These are phyloP conservation scores for Exephanes ischioxanthus DNA, from an alignment of 2,888 invertebrate genomes.

Conservation along the genomic window DNA sequence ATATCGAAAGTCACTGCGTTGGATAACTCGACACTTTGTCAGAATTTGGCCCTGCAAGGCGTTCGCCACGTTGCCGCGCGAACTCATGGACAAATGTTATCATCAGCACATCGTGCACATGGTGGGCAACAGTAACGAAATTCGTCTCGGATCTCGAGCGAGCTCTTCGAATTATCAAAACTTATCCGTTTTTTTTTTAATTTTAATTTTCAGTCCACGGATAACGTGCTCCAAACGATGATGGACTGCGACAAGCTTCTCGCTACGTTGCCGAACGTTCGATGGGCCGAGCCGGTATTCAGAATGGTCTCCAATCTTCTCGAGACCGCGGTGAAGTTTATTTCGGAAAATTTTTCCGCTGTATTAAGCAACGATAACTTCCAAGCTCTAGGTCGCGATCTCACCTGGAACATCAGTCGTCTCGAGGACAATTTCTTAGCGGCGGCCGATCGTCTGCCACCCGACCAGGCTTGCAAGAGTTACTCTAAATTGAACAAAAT, in stretches of 20 bases:
- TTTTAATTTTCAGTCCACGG: constrained; percentile 87
- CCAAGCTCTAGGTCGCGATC: constrained; percentile 89
- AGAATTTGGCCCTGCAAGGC: constrained; percentile 96
- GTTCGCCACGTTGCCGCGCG: constrained; percentile 94
- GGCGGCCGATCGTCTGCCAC: constrained; percentile 92
- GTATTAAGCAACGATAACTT: constrained; percentile 90
- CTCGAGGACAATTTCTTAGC: constrained; percentile 92
- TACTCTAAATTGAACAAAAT: constrained; percentile 86
- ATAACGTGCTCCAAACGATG: constrained; percentile 93
- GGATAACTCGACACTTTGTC: constrained; percentile 95
- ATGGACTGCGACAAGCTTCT: constrained; percentile 93
- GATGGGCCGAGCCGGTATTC: constrained; percentile 94
- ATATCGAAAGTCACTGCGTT: constrained; percentile 93
- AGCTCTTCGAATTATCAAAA: not conserved
- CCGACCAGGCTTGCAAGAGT: constrained; percentile 93
- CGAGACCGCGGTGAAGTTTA: constrained; percentile 92
- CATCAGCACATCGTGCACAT: constrained; percentile 93
- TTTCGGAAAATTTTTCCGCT: constrained; percentile 92
- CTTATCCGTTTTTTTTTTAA: not conserved
- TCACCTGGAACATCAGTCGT: constrained; percentile 91
- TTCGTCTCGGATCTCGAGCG: not conserved
- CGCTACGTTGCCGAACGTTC: constrained; percentile 91
- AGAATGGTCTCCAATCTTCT: constrained; percentile 92
- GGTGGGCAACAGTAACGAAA: constrained; percentile 83
- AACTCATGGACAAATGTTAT: constrained; percentile 93